Conservation (phyloP, 2,797 vertebrate species). For the Oceanodroma leucorhoa region DNA sequence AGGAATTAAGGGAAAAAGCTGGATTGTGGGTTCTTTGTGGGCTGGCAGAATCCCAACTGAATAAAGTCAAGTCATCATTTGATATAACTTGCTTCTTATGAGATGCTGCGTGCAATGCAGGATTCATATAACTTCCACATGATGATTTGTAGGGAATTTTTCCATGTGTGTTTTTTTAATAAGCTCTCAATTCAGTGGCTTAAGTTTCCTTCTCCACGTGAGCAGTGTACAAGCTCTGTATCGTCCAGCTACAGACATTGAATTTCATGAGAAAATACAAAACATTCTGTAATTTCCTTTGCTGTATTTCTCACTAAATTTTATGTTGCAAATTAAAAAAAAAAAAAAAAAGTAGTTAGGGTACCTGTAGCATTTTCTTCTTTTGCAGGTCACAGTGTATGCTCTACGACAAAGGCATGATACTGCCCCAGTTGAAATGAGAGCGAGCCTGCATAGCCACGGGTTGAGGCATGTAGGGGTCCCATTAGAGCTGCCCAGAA, state of each 20-base stretch:
- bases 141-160: not conserved
- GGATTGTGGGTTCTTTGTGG: not conserved
- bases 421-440: not conserved
- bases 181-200: not conserved
- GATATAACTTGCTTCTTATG: not conserved
- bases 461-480: rapidly evolving
- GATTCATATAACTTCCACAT: not conserved
- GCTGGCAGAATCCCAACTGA: not conserved
- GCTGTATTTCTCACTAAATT: not conserved
- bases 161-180: not conserved
- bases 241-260: not conserved
- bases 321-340: not conserved
- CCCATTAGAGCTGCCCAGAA: not conserved
- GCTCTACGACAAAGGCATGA: not conserved
- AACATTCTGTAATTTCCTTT: not conserved
- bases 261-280: not conserved
- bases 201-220: not conserved
- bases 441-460: rapidly evolving
- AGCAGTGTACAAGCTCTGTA: not conserved
- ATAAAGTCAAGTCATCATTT: constrained; percentile 3
- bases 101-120: not conserved
- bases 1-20: constrained; percentile 5
- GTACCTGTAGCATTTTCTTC: not conserved
- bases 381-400: not conserved
- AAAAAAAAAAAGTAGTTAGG: not conserved